Evolutionary conservation across 2,113 vertebrate genomes (phyloP), one percentile per base, ranked within the genome.

Genomic region (Eolophus roseicapilla): DNA sequence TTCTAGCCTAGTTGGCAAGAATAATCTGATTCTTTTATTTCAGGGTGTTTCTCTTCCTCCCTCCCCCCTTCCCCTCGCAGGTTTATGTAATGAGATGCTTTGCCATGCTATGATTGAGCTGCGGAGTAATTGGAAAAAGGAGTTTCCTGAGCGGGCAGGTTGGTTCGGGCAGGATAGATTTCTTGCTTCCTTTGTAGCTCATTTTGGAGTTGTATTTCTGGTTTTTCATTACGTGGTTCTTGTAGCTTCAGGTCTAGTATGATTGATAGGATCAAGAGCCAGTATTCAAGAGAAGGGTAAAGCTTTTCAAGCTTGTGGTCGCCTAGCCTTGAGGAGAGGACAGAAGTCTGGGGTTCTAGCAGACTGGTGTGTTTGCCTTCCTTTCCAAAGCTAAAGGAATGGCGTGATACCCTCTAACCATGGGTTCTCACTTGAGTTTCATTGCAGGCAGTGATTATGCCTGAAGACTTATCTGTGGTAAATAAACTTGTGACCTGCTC

Each of bases 1-100:
- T 96, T 97, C 95, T 79, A 93, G 86, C 81, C 91, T 87, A 97
- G 88, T 81, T 97, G 94, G 95, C 94, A 93, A 92, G 82, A 92
- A 95, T 86, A 89, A 95, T 92, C 60, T 46, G 73, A 88, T 11
- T 78, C 81, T 80, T 83, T 95, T 87, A 89, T 92, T 86, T 37
- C 77, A 46, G 86, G 76, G 94, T 93, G 92, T 87, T 93, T 92
- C 69, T 95, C 65, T 88, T 92, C 74, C 25, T 91, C 67, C 82
- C 85, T 31, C 92, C 86, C 75, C 67, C 82, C 86, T 62, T 73
- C 35, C 35, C 31, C 9, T 20, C 1, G 35, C 50, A 44, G 86
- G 88, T 96, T 96, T 92, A 89, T 79, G 69, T 93, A 95, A 95
- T 82, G 60, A 91, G 83, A 43, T 86, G 83, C 64, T 92, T 94